Base-by-base conservation (phyloP, 2,797 vertebrate genomes). In the Sebastes nivosus region DNA sequence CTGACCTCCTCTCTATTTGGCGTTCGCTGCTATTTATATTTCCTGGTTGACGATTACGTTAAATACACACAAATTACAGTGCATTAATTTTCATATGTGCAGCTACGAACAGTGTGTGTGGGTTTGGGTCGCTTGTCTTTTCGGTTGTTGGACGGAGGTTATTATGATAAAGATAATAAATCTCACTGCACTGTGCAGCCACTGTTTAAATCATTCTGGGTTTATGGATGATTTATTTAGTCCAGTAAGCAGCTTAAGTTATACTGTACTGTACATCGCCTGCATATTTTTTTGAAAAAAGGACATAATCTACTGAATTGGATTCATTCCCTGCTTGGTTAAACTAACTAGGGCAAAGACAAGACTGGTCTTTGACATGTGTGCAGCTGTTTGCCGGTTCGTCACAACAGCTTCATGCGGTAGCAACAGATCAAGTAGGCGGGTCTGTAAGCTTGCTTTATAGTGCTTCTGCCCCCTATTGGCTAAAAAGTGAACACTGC, bases 121-220 rank as follows among this genome's bases (percentile, higher is more conserved):
- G 6, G 27, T 64, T 64, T 36, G 61, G 12, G 5, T 32, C 24
- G 46, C 55, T 10, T 63, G 50, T 38, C 18, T 61, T 73, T 81
- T 72, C 30, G 29, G 34, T 27, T 29, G 75, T 61, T 74, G 63
- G 72, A 50, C 61, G 46, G 69, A 66, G 36, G 57, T 67, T 65
- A 67, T 71, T 25, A 58, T 42, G 72, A 72, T 59, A 67, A n/a
- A 65, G 64, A 59, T 68, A 57, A 60, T 71, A 73, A 88, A 88
- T 87, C 80, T 82, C 2, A 12, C 52, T 59, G 13, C 36, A 58
- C 60, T 42, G 54, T 63, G 46, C 57, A 8, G 20, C 32, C 25
- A 63, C 79, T 58, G 42, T 74, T 84, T 79, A 80, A 72, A 74
- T 82, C 79, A 81, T 67, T 50, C 38, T 77, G 46, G 72, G 87